Evolutionary conservation across 2,113 vertebrate genomes (phyloP).

Genomic region (Oreamnos americanus): DNA sequence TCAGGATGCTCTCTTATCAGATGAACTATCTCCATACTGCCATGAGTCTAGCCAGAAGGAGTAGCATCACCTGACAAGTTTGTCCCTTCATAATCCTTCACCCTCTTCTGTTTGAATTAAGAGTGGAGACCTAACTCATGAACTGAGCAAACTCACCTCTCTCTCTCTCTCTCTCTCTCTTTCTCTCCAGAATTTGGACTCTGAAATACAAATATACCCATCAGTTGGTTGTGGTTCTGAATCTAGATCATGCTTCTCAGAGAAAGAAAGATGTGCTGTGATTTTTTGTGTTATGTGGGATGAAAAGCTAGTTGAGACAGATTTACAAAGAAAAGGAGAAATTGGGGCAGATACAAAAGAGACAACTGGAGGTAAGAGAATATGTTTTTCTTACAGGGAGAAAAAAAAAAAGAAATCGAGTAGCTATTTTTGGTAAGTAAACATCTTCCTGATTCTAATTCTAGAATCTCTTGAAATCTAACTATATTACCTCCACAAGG

Average conservation of each 20-base stretch:
- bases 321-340: not conserved
- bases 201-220: not conserved
- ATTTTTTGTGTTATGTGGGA: not conserved
- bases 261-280: not conserved
- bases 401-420: not conserved
- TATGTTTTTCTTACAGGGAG: not conserved
- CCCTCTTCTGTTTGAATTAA: not conserved
- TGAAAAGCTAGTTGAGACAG: not conserved
- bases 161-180: not conserved
- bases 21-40: not conserved
- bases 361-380: not conserved
- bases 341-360: not conserved
- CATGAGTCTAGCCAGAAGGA: not conserved
- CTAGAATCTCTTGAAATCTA: not conserved
- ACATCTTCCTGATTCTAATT: not conserved
- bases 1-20: not conserved
- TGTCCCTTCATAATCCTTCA: not conserved
- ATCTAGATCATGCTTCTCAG: not conserved
- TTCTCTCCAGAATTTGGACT: not conserved
- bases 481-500: not conserved
- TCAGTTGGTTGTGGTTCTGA: not conserved
- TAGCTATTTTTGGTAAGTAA: not conserved
- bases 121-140: not conserved
- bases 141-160: not conserved
- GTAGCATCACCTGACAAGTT: not conserved